Percentiles rank a stretch among this genome's conserved stretches.
Evolutionary conservation across 2,113 vertebrate genomes (phyloP).

Genomic region (Bufo bufo): DNA sequence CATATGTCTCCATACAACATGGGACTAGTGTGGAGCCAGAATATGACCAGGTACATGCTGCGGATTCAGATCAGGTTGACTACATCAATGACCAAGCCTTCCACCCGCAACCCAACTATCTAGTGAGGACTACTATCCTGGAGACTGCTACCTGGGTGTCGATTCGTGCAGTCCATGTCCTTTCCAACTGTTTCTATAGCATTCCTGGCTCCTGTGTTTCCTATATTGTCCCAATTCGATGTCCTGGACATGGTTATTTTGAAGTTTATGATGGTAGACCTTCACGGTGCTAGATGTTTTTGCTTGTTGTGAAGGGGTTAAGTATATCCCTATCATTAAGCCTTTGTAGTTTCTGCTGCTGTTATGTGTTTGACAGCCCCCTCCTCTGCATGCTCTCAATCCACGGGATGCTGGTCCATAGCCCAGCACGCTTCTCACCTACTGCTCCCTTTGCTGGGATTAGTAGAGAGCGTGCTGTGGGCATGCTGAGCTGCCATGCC

Average conservation of each 20-base stretch:
- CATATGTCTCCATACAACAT: too few species aligned
- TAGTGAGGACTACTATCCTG: too few species aligned
- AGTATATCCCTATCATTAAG: background rate
- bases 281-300: background rate
- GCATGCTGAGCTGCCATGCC: background rate
- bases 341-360: background rate
- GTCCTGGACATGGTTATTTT: background rate
- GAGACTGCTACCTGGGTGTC: too few species aligned
- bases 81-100: too few species aligned
- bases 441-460: constrained; percentile 24
- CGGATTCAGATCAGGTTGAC: too few species aligned
- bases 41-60: too few species aligned
- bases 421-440: constrained; percentile 6
- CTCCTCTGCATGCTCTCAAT: background rate
- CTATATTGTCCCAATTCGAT: background rate
- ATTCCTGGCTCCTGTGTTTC: background rate
- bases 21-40: too few species aligned
- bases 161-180: background rate
- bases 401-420: background rate
- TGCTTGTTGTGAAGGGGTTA: background rate
- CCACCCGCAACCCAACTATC: too few species aligned
- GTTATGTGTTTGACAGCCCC: background rate
- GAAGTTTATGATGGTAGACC: background rate
- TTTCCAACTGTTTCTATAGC: background rate
- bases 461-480: background rate